These are phyloP conservation scores for Bucorvus abyssinicus DNA, from an alignment of 2,797 vertebrate species.

Conservation along the genomic window DNA sequence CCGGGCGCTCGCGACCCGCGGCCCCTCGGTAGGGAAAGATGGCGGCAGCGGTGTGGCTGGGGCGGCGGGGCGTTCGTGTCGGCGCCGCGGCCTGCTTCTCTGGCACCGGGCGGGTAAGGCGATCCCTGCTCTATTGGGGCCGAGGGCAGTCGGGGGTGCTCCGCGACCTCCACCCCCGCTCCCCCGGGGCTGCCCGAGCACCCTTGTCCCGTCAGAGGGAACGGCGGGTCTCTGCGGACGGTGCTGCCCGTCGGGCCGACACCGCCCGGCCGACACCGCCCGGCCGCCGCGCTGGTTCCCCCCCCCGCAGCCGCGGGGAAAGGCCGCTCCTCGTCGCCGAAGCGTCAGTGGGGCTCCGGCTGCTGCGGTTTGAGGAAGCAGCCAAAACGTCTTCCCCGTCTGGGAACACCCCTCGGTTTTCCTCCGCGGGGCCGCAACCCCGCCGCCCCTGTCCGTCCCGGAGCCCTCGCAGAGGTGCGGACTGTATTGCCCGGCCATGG, in stretches of 20 bases:
- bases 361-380: neutral
- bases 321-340: too few species aligned
- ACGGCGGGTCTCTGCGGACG: neutral
- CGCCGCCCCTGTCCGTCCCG: neutral
- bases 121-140: neutral
- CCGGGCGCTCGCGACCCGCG: fast-evolving
- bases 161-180: neutral
- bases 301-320: neutral
- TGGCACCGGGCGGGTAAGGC: constrained; percentile 18
- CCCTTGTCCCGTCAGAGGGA: neutral
- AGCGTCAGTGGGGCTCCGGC: neutral
- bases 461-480: neutral
- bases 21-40: neutral
- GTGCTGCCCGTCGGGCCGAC: neutral
- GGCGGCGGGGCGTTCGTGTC: fast-evolving
- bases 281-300: neutral
- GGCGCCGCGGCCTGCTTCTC: fast-evolving
- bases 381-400: fast-evolving
- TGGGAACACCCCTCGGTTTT: too few species aligned
- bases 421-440: too few species aligned
- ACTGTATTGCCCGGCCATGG: neutral
- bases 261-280: too few species aligned
- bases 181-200: neutral
- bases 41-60: neutral
- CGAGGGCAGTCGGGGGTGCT: too few species aligned